phyloP scores from a whole-genome alignment of 2,113 vertebrate genomes.

The Xerus inauris region DNA sequence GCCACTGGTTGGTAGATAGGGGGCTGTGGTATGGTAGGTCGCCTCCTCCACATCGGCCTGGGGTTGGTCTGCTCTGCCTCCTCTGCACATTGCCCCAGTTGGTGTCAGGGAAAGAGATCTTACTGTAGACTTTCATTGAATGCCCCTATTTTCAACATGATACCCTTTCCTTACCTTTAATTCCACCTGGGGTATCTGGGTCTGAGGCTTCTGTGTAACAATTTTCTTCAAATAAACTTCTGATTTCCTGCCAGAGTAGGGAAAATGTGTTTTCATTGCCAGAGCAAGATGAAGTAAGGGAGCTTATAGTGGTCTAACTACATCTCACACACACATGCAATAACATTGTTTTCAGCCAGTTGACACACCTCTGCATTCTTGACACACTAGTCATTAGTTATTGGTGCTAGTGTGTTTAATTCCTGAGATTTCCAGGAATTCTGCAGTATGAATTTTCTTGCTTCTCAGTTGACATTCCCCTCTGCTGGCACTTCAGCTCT shows the following conservation, averaged over 20 bases:
- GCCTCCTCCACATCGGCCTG: no score
- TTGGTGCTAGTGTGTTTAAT: not conserved
- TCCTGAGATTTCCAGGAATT: not conserved
- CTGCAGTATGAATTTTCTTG: not conserved
- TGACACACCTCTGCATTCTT: not conserved
- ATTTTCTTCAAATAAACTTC: slow-evolving; percentile 18
- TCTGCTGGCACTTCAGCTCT: not conserved
- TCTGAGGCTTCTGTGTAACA: not conserved
- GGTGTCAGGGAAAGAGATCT: not conserved
- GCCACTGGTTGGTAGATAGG: no score
- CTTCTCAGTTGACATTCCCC: not conserved
- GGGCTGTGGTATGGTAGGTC: no score
- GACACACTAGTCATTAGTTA: not conserved
- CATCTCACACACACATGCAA: not conserved
- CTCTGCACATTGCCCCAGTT: no score
- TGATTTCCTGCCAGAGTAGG: not conserved
- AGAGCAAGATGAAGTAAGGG: not conserved
- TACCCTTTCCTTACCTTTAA: not conserved
- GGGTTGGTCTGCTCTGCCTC: no score
- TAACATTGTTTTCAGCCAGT: not conserved
- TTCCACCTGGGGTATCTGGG: not conserved
- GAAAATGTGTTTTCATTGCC: not conserved
- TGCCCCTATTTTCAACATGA: not conserved
- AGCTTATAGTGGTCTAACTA: not conserved
- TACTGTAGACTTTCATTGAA: not conserved